Conservation (phyloP, 2,113 vertebrate genomes). For the Rhizomys pruinosus region DNA sequence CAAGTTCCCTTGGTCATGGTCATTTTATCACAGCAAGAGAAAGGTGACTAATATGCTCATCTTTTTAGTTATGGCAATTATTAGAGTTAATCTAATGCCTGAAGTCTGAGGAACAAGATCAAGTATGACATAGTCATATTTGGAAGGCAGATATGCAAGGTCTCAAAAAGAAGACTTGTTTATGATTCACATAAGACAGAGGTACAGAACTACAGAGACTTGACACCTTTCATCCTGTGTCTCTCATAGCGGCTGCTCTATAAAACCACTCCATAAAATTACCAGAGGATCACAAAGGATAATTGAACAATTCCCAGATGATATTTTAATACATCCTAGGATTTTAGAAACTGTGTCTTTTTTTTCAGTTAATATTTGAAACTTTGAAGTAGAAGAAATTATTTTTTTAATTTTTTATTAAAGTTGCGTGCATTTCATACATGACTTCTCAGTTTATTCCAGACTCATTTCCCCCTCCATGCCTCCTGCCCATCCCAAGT, state of each 20-base stretch:
- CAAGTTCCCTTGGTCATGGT: no score
- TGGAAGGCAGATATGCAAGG: background rate
- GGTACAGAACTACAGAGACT: background rate
- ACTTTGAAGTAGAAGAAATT: no score
- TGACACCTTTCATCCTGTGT: background rate
- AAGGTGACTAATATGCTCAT: no score
- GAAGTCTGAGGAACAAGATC: background rate
- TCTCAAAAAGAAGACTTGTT: background rate
- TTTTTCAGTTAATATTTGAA: no score
- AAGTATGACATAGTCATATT: background rate
- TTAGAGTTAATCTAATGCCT: background rate
- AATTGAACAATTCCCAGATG: background rate
- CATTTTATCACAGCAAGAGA: no score
- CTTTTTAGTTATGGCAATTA: background rate
- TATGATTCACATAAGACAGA: background rate
- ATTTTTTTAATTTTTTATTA: no score
- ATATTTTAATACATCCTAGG: background rate
- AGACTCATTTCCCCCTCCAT: no score
- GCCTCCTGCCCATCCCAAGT: no score
- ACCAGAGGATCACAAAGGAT: background rate
- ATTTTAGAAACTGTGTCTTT: background rate
- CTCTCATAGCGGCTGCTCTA: background rate
- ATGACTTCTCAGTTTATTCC: no score
- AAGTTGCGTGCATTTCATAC: no score
- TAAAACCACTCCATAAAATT: background rate